phyloP scores from a whole-genome alignment of 2,113 vertebrate genomes.

The Orthonyx spaldingii region DNA sequence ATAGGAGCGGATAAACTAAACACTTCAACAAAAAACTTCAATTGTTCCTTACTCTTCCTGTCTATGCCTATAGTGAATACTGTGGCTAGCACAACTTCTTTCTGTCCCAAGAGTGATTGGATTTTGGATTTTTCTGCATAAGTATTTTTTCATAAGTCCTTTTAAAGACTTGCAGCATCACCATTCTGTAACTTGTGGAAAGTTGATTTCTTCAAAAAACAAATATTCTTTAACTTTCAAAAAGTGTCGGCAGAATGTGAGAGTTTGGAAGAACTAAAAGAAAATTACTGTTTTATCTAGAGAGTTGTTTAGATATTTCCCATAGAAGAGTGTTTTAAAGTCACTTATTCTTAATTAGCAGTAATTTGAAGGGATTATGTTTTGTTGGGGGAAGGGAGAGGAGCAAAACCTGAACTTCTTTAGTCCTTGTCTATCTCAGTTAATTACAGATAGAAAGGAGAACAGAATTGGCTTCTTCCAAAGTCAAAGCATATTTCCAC shows the following conservation, averaged over 20 bases:
- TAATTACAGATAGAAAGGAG: neutral
- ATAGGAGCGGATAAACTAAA: neutral
- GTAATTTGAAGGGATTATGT: neutral
- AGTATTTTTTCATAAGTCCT: neutral
- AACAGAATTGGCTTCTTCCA: neutral
- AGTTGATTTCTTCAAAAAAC: neutral
- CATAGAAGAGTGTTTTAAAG: neutral
- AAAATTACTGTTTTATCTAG: neutral
- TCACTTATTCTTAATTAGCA: neutral
- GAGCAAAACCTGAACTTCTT: neutral
- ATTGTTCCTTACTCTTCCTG: neutral
- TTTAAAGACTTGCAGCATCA: neutral
- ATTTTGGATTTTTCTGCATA: neutral
- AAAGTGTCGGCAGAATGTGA: neutral
- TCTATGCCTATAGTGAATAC: neutral
- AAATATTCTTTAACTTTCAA: neutral
- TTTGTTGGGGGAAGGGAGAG: rapidly evolving
- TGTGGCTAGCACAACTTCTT: neutral
- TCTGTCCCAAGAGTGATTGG: neutral
- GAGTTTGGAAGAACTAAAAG: neutral
- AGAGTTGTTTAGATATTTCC: neutral
- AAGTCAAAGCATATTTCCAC: neutral
- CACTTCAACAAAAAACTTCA: neutral
- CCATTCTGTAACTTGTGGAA: neutral
- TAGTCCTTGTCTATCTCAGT: neutral